Base-by-base conservation (phyloP, 2,113 vertebrate genomes). In the Anser cygnoides region DNA sequence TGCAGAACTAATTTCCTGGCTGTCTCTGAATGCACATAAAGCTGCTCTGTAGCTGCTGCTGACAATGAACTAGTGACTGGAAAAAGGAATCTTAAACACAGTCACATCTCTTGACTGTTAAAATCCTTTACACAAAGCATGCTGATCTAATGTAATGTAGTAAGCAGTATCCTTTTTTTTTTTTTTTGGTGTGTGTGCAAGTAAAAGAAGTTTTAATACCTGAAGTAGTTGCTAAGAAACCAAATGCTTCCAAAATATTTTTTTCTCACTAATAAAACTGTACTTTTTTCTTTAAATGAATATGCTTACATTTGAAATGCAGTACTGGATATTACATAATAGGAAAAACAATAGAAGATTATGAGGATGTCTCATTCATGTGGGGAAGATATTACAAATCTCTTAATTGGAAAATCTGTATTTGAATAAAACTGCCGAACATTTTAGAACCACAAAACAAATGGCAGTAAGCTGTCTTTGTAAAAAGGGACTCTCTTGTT, bases 1-100 rank as follows among this genome's bases (percentile, higher is more conserved):
- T 94, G 98, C 97, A 98, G 97, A 98, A 98, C 98, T 98, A 98
- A 98, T 98, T 98, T 98, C 95, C 97, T 98, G 98, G 98, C 97
- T 90, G 97, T 97, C 97, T 97, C 96, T 98, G 98, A 98, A 98
- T 98, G 96, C 97, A 97, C 97, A 98, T 97, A 98, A 98, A 98
- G 96, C 97, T 97, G 96, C 97, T 97, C 96, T 98, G 97, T 98
- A 97, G 97, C 97, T 97, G 97, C 96, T 95, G 87, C 97, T 95
- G 97, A 98, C 98, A 98, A 98, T 98, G 98, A 98, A 97, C 97
- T 97, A 98, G 98, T 98, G 97, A 98, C 98, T 98, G 93, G 97
- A 97, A 98, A 98, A 97, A 97, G 97, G 91, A 98, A 98, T 98
- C 97, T 98, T 98, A 98, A 98, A 98, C 96, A 98, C 97, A 98